These are phyloP conservation scores for Burhinus bistriatus DNA, from an alignment of 2,113 vertebrate genomes.

Conservation along the genomic window DNA sequence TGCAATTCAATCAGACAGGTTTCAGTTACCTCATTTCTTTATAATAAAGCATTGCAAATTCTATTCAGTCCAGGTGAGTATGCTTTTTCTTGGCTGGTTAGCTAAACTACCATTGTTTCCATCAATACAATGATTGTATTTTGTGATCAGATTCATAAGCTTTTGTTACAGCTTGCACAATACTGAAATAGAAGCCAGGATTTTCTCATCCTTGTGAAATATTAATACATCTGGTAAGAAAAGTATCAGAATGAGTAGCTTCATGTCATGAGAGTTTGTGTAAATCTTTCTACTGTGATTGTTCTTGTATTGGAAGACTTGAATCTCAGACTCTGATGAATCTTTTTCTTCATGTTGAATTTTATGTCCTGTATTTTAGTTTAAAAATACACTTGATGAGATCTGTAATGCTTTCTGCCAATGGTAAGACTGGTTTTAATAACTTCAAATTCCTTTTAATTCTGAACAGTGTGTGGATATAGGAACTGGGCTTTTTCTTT, in stretches of 20 bases:
- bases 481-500: neutral
- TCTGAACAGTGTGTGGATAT: neutral
- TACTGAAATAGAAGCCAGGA: neutral
- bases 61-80: neutral
- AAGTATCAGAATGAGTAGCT: neutral
- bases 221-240: neutral
- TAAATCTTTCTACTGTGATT: neutral
- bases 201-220: neutral
- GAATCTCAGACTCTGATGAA: neutral
- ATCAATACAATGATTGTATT: neutral
- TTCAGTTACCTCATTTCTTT: neutral
- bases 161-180: neutral
- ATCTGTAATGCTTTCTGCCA: neutral
- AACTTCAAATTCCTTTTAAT: neutral
- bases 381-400: neutral
- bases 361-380: neutral
- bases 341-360: neutral
- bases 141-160: neutral
- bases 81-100: neutral
- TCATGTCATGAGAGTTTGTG: neutral
- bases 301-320: neutral
- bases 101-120: neutral
- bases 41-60: neutral
- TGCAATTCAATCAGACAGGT: neutral
- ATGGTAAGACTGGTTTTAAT: neutral